Base-by-base conservation (phyloP, 2,888 invertebrate genomes). In the Megastigmus dorsalis region DNA sequence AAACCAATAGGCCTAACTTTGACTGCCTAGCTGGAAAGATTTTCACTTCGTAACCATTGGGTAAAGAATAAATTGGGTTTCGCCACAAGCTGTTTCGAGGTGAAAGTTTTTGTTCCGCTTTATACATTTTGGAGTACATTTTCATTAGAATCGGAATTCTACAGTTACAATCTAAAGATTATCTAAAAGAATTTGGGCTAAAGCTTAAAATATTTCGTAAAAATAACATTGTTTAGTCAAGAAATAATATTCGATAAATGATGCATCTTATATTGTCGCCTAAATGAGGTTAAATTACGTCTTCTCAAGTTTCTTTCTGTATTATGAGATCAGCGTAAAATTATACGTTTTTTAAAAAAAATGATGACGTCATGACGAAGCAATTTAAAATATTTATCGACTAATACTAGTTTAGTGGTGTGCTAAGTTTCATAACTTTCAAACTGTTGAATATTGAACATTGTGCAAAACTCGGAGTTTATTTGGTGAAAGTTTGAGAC, bases 1-100 rank as follows among this genome's bases (percentile, higher is more conserved):
- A 48, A 55, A 62, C 41, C 55, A 60, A 33, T 52, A 33, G 18
- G n/a, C 7, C 33, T 33, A 48, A 62, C 60, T 52, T 45, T 45
- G 55, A 45, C 26, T 33, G 0, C 10, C 23, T n/a, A n/a, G n/a
- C n/a, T n/a, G 18, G 43, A 66, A 36, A 18, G 38, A 68, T 54
- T 74, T 74, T 74, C 68, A 68, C 62, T 62, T 74, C 28, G 55
- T 62, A 68, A 62, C 48, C 41, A 68, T 66, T 18, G 28, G 68
- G 55, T 41, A 45, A 54, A 48, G 62, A 55, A 68, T 74, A 62
- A 67, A 74, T 74, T 57, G 55, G 54, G 74, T 74, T 74, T 74
- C 41, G 62, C 62, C 74, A 62, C 62, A 60, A 63, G 41, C 20
- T 33, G 59, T 45, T 66, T 60, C 52, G 26, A 41, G 30, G 74